Conservation (phyloP, 2,888 invertebrate species). For the Mactromeris polynyma region DNA sequence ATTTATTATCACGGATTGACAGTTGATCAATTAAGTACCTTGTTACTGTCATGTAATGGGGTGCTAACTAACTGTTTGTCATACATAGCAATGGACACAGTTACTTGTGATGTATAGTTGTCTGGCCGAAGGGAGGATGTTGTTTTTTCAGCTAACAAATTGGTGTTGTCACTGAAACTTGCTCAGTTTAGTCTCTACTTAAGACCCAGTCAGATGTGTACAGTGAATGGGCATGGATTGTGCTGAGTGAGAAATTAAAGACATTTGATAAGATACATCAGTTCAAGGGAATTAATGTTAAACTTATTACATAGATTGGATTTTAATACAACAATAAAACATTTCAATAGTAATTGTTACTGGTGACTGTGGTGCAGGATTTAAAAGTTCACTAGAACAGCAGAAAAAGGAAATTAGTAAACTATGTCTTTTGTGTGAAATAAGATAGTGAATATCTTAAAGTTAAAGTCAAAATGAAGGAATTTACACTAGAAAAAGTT, state of each 20-base stretch:
- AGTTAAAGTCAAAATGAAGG: slow-evolving; percentile 28
- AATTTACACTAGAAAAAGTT: slow-evolving; percentile 32
- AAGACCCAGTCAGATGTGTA: not conserved
- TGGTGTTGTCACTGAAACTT: slow-evolving; percentile 8
- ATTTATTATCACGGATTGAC: slow-evolving; percentile 39
- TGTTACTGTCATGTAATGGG: slow-evolving; percentile 37
- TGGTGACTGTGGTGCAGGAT: not conserved
- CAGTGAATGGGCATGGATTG: not conserved
- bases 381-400: not conserved
- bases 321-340: not conserved
- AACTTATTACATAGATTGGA: not conserved
- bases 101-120: not conserved
- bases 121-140: slow-evolving; percentile 9
- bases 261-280: not conserved
- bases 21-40: slow-evolving; percentile 39
- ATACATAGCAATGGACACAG: slow-evolving; percentile 28
- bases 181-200: not conserved
- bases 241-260: not conserved
- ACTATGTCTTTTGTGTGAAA: not conserved
- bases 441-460: not conserved
- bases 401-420: not conserved
- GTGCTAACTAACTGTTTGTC: slow-evolving; percentile 37
- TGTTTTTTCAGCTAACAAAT: not conserved
- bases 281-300: not conserved
- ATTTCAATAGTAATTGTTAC: not conserved